Evolutionary conservation across 2,888 invertebrate genomes (phyloP).

Genomic region (Drosophila neotestacea): DNA sequence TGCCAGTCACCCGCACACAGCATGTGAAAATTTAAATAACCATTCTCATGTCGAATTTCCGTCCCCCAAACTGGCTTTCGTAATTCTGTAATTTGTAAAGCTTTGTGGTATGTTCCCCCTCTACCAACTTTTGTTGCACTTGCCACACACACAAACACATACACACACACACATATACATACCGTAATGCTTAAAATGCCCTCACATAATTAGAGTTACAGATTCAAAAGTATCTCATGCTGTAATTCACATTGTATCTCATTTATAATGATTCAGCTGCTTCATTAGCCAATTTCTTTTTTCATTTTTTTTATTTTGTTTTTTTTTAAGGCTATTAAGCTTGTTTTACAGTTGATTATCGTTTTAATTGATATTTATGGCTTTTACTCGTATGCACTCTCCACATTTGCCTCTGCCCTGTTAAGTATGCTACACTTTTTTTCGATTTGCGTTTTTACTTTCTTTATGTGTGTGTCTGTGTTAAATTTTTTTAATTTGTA

Average conservation of each 20-base stretch:
- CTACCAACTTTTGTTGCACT: constrained; percentile 10
- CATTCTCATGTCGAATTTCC: constrained; percentile 17
- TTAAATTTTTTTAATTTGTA: constrained; percentile 57
- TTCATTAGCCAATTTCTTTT: constrained; percentile 45
- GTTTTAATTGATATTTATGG: constrained; percentile 72
- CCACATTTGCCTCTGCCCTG: constrained; percentile 14
- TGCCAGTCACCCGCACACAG: constrained; percentile 6
- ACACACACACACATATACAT: background rate
- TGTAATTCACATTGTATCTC: constrained; percentile 16
- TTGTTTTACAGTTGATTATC: constrained; percentile 69
- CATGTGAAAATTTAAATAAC: constrained; percentile 38
- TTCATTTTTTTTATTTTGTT: background rate
- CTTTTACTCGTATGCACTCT: constrained; percentile 21
- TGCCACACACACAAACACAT: constrained; percentile 8
- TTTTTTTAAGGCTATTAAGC: constrained; percentile 42
- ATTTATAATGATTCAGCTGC: constrained; percentile 26
- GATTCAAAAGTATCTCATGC: constrained; percentile 28
- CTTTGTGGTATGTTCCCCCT: constrained; percentile 18
- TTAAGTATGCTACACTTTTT: constrained; percentile 64
- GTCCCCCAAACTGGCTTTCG: constrained; percentile 14
- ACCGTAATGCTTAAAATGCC: constrained; percentile 1
- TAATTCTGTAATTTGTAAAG: constrained; percentile 50
- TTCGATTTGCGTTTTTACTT: constrained; percentile 1
- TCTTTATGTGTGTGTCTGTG: background rate
- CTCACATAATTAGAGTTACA: constrained; percentile 33